phyloP scores from a whole-genome alignment of 2,113 vertebrate genomes.

The Apaloderma vittatum region DNA sequence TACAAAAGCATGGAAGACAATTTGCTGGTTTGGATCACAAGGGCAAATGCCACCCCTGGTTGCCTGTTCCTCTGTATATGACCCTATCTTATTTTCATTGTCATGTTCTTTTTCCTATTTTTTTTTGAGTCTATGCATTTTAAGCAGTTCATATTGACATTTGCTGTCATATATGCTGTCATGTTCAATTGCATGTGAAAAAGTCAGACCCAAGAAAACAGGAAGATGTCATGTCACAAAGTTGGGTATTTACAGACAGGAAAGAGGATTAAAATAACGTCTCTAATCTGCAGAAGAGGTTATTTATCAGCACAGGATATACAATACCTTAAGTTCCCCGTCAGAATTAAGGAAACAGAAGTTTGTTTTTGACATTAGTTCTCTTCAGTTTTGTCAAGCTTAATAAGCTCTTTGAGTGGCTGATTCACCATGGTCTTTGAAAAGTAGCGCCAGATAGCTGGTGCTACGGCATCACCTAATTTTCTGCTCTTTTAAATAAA shows the following conservation, averaged over 20 bases:
- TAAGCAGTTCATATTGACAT: not conserved
- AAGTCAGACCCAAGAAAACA: not conserved
- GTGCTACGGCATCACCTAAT: not conserved
- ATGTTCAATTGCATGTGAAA: accelerated
- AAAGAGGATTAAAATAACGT: not conserved
- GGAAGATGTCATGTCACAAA: not conserved
- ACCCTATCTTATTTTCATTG: not conserved
- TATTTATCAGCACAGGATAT: not conserved
- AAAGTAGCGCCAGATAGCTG: not conserved
- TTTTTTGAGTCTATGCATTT: not conserved
- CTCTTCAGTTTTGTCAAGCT: not conserved
- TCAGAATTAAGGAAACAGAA: not conserved
- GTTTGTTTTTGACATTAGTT: not conserved
- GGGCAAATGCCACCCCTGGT: not conserved
- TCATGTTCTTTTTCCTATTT: not conserved
- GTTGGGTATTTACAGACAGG: not conserved
- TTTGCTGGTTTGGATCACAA: not conserved
- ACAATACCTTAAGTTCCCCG: not conserved
- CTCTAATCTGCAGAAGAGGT: not conserved
- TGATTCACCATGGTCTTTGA: not conserved
- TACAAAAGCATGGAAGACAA: not conserved
- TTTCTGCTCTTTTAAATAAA: not conserved
- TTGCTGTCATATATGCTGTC: not conserved
- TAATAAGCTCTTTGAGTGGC: not conserved
- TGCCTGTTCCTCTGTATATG: not conserved